Percentiles rank a stretch among this genome's conserved stretches.
Conservation (phyloP, 2,113 vertebrate genomes). For the Phylloscopus trochilus region DNA sequence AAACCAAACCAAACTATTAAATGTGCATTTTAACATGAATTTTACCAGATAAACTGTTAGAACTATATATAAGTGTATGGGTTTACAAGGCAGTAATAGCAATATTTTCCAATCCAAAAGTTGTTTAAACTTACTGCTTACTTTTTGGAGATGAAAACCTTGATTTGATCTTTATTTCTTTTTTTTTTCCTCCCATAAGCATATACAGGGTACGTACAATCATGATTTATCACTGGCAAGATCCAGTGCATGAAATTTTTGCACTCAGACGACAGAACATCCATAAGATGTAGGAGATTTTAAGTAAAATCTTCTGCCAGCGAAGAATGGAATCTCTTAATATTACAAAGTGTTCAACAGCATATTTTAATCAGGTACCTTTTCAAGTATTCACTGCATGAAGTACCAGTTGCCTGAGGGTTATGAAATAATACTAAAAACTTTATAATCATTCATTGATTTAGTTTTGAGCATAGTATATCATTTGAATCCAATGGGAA, state of each 20-base stretch:
- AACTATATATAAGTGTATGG: fast-evolving
- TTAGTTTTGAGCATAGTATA: constrained; percentile 96
- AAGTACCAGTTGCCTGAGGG: constrained; percentile 77
- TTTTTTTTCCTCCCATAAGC: background rate
- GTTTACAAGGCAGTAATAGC: background rate
- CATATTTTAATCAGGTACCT: constrained; percentile 70
- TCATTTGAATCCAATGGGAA: constrained; percentile 97
- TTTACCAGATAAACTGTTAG: background rate
- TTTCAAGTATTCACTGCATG: constrained; percentile 76
- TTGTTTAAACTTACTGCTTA: background rate
- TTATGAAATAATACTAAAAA: constrained; percentile 92
- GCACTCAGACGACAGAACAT: background rate
- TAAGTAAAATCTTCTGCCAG: background rate
- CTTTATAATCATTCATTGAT: constrained; percentile 99
- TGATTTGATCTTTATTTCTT: background rate
- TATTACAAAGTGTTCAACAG: background rate
- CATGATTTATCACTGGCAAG: background rate
- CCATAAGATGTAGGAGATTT: background rate
- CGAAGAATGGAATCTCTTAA: background rate
- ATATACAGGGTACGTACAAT: fast-evolving
- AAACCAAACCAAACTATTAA: background rate
- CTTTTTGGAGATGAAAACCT: background rate
- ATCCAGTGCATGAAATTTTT: background rate
- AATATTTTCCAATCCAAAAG: background rate
- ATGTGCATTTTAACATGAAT: background rate